These are phyloP conservation scores for Lichenostomus cassidix DNA, from an alignment of 2,113 vertebrate genomes.

Conservation along the genomic window DNA sequence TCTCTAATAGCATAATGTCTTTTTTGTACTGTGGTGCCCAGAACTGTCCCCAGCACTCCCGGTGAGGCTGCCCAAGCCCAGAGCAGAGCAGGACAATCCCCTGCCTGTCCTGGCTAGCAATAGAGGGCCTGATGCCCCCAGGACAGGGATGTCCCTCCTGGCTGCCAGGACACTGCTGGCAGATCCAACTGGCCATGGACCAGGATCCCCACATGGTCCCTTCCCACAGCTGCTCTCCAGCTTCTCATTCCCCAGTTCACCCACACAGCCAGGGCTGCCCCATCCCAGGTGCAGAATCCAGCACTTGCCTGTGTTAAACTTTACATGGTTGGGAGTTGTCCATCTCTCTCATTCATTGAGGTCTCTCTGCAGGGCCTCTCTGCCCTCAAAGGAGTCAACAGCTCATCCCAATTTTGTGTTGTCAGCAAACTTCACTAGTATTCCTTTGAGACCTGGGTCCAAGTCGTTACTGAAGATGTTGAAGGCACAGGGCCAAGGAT, in stretches of 20 bases:
- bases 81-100: background rate
- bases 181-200: background rate
- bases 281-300: background rate
- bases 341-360: background rate
- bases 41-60: background rate
- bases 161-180: background rate
- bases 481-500: background rate
- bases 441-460: background rate
- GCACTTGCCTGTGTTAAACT: background rate
- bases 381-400: background rate
- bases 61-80: background rate
- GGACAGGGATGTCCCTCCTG: background rate
- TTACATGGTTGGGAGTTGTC: background rate
- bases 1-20: background rate
- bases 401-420: background rate
- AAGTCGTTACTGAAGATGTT: background rate
- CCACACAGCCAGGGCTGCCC: background rate
- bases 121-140: background rate
- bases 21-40: background rate
- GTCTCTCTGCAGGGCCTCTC: background rate
- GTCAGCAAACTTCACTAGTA: background rate
- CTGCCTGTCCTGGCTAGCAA: background rate
- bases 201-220: background rate
- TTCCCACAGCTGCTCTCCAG: background rate
- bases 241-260: background rate